Percentiles rank a stretch among this genome's conserved stretches.
Conservation (phyloP, 2,113 vertebrate species). For the Chascanopsetta lugubris region DNA sequence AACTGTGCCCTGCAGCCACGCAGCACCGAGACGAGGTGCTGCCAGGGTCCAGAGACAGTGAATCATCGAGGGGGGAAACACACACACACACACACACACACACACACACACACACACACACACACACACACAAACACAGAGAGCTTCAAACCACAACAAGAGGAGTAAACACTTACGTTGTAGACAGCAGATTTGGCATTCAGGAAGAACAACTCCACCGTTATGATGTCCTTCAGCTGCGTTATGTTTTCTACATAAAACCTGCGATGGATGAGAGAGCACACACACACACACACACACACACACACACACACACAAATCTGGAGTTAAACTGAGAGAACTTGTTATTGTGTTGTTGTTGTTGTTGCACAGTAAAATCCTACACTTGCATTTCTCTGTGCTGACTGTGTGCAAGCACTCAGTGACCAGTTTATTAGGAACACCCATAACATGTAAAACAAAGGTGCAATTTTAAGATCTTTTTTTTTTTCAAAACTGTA, state of each 20-base stretch:
- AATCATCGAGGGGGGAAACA: slow-evolving; percentile 53
- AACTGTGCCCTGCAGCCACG: slow-evolving; percentile 57
- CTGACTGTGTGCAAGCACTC: not conserved
- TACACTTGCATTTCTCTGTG: not conserved
- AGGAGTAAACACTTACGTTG: slow-evolving; percentile 84
- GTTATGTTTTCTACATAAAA: slow-evolving; percentile 98
- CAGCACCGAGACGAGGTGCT: slow-evolving; percentile 49
- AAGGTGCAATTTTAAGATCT: no score
- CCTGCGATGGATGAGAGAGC: slow-evolving; percentile 75
- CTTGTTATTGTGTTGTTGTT: not conserved
- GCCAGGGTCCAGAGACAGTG: slow-evolving; percentile 55
- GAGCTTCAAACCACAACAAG: slow-evolving; percentile 1
- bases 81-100: slow-evolving; percentile 20
- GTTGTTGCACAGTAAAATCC: not conserved
- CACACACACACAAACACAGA: not conserved
- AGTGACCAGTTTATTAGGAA: no score
- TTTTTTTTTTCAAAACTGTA: no score
- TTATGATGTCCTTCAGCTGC: slow-evolving; percentile 95
- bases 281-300: not conserved
- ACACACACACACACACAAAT: no score
- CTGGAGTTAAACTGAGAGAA: not conserved
- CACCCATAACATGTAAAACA: no score
- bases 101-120: slow-evolving; percentile 14
- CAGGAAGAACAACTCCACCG: slow-evolving; percentile 96
- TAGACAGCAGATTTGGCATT: slow-evolving; percentile 97